Evolutionary conservation across 2,113 vertebrate genomes (phyloP), one percentile per base, ranked within the genome.

Genomic region (Clupea harengus): DNA sequence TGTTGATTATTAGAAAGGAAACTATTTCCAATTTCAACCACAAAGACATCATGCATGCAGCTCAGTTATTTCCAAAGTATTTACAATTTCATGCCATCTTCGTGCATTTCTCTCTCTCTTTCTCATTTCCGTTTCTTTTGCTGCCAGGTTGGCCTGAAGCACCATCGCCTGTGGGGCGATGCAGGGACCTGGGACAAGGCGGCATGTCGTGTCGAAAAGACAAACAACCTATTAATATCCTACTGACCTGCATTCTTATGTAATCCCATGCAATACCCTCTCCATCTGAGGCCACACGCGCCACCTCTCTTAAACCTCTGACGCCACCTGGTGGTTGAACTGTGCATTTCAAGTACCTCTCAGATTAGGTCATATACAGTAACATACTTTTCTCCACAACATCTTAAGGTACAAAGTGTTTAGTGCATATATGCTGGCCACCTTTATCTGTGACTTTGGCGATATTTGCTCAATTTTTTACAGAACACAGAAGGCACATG

Each of bases 241-340:
- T 86, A 89, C 86, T 87, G 81, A n/a, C 45, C 85, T 87, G 75
- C 85, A 67, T 88, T 89, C 86, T 88, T 87, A 87, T 83, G 81
- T 88, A 90, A 86, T 86, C 72, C 25, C 52, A 72, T 32, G 64
- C 28, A 72, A 72, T 54, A 54, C 52, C 52, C 52, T 54, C 52
- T 4, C 15, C 52, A 54, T 17, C 52, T 54, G 52, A 54, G 17
- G 3, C 15, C 13, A 18, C 52, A 54, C 15, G 4, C 17, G 15
- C 11, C 4, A 39, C 52, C 17, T 64, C 2, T 25, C 57, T 25
- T 13, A 72, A 32, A 4, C 64, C 25, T 72, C 25, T 72, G 28
- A 9, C 11, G 64, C 64, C 64, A 72, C 25, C 64, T 72, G 64
- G n/a, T 72, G 64, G 64, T 72, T 67, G 1, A 28, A 72, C 10